These are phyloP conservation scores for Donacobius atricapilla DNA, from an alignment of 2,113 vertebrate species.

Conservation along the genomic window DNA sequence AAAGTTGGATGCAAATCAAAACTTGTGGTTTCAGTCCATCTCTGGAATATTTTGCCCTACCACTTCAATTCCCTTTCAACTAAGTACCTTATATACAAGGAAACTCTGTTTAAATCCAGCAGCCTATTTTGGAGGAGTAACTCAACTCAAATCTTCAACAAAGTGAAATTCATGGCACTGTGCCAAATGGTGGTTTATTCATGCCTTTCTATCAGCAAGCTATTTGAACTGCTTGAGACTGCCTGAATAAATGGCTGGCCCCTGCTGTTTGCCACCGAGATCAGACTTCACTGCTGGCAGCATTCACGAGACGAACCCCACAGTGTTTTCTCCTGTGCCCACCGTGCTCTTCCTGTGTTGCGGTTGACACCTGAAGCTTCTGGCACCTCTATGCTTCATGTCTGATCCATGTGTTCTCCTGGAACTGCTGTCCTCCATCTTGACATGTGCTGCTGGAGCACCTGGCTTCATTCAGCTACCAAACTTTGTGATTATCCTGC, in stretches of 20 bases:
- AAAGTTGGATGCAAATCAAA: neutral
- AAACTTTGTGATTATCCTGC: neutral
- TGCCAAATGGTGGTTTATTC: neutral
- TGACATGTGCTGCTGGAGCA: neutral
- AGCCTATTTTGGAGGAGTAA: neutral
- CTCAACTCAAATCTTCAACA: neutral
- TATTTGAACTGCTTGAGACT: neutral
- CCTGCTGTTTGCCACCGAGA: neutral
- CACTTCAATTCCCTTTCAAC: neutral
- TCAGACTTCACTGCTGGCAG: neutral
- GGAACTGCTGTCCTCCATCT: neutral
- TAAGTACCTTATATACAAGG: neutral
- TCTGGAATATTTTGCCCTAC: neutral
- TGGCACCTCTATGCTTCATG: neutral
- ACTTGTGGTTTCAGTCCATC: neutral
- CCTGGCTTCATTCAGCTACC: neutral
- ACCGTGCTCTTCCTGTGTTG: neutral
- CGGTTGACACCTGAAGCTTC: neutral
- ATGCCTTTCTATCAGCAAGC: neutral
- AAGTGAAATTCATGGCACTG: neutral
- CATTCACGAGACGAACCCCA: accelerated
- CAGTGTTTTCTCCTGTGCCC: neutral
- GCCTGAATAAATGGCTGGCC: neutral
- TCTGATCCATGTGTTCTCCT: neutral
- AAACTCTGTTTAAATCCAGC: neutral